A percentile compares a stretch with the other conserved stretches of the same genome.
These are phyloP conservation scores for Stenopsyche tienmushanensis DNA, from an alignment of 1,140 invertebrate species.

Conservation along the genomic window DNA sequence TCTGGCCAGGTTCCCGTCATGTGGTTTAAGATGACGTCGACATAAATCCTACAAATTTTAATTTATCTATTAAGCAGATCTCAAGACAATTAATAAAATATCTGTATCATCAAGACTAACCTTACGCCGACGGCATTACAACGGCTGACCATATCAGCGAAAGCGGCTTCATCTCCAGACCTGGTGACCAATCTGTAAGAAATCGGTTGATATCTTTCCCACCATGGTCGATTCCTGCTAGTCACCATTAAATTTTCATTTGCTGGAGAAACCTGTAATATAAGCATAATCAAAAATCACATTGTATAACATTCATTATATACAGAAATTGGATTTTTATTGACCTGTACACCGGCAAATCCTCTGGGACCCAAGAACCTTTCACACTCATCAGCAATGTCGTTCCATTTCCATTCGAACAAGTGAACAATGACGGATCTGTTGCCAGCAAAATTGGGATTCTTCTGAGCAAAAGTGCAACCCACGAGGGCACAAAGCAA, in stretches of 20 bases:
- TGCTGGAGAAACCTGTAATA: slow-evolving; percentile 12
- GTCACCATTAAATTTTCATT: neutral
- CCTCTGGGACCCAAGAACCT: slow-evolving; percentile 67
- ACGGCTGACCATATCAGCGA: slow-evolving; percentile 67
- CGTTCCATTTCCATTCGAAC: no score
- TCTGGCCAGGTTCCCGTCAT: slow-evolving; percentile 59
- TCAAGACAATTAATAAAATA: neutral
- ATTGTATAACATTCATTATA: neutral
- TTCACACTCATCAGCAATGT: slow-evolving; percentile 72
- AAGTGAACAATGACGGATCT: slow-evolving; percentile 60
- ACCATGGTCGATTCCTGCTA: slow-evolving; percentile 62
- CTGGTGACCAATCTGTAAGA: slow-evolving; percentile 73
- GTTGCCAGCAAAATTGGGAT: slow-evolving; percentile 45
- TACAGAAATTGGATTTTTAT: slow-evolving; percentile 51
- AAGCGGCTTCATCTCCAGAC: slow-evolving; percentile 67
- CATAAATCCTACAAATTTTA: slow-evolving; percentile 60
- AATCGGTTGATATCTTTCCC: no score
- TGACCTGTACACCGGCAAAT: slow-evolving; percentile 71
- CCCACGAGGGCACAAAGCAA: slow-evolving; percentile 19
- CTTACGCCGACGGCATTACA: slow-evolving; percentile 63
- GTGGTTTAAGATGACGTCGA: slow-evolving; percentile 74
- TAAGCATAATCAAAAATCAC: no score
- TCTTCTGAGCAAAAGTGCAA: slow-evolving; percentile 40
- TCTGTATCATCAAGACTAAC: neutral
- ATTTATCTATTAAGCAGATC: slow-evolving; percentile 14